A percentile compares a stretch with the other conserved stretches of the same genome.
Evolutionary conservation across 2,113 vertebrate genomes (phyloP).

Genomic region (Clinocottus analis): DNA sequence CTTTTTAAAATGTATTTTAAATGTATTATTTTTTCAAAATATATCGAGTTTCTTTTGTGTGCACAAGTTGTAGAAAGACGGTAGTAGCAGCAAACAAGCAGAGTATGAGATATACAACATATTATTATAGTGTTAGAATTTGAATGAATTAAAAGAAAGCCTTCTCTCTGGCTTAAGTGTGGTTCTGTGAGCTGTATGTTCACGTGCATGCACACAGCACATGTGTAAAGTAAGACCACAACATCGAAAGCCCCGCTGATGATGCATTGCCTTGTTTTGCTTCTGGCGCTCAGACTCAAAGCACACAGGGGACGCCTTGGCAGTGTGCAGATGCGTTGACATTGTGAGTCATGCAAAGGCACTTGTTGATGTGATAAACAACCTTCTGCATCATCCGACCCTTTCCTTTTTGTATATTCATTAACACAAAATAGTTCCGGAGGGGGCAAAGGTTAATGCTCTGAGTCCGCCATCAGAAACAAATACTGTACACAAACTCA

Average conservation of each 20-base stretch:
- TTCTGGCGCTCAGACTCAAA: neutral
- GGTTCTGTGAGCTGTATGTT: neutral
- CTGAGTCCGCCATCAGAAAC: neutral
- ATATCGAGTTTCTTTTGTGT: no score
- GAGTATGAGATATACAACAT: neutral
- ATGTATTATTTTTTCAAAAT: no score
- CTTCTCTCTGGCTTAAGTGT: neutral
- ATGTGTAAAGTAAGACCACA: neutral
- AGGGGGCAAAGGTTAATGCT: conserved; percentile 5
- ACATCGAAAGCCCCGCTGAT: neutral
- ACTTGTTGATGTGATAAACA: conserved; percentile 62
- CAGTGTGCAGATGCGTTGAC: conserved; percentile 14
- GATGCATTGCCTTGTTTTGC: neutral
- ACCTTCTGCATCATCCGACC: conserved; percentile 21
- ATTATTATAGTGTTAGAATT: neutral
- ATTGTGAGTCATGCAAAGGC: conserved; percentile 42
- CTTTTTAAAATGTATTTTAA: neutral
- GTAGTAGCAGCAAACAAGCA: neutral
- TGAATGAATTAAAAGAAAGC: neutral
- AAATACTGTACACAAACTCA: conserved; percentile 10
- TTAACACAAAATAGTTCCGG: conserved; percentile 9
- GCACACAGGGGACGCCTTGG: conserved; percentile 12
- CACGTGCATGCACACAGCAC: neutral
- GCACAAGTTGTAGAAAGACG: neutral
- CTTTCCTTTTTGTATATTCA: conserved; percentile 43